Evolutionary conservation across 2,888 invertebrate species (phyloP).

Genomic region (Drosophila koepferae): DNA sequence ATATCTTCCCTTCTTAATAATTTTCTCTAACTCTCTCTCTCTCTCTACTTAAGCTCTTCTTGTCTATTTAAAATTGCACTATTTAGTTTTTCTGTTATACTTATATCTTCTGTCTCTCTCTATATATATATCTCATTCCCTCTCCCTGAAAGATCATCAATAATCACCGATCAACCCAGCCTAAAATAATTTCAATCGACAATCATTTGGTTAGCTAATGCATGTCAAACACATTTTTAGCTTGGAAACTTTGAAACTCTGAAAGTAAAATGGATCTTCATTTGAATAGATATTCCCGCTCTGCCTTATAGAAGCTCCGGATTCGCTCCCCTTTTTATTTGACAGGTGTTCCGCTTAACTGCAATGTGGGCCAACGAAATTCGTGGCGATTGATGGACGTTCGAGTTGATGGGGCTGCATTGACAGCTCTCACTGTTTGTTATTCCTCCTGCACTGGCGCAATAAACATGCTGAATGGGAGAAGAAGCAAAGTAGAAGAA

Average conservation of each 20-base stretch:
- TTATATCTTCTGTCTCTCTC: background rate
- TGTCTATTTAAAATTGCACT: too few species aligned
- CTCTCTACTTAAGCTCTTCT: too few species aligned
- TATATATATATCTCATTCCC: background rate
- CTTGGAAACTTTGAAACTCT: background rate
- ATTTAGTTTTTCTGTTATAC: too few species aligned
- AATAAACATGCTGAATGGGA: conserved; percentile 22
- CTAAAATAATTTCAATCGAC: background rate
- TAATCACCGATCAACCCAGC: background rate
- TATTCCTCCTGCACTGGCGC: conserved; percentile 41
- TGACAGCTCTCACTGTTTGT: conserved; percentile 60
- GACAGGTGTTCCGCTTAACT: conserved; percentile 35
- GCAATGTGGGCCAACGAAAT: conserved; percentile 29
- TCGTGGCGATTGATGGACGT: conserved; percentile 42
- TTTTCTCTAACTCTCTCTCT: background rate
- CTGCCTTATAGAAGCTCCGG: background rate
- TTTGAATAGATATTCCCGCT: background rate
- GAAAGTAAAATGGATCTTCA: background rate
- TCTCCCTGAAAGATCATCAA: background rate
- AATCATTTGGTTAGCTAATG: background rate
- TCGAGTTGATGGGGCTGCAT: conserved; percentile 13
- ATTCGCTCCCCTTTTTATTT: conserved; percentile 7
- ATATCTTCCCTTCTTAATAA: too few species aligned
- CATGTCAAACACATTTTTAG: background rate
- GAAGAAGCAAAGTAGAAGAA: background rate